Evolutionary conservation across 2,888 invertebrate genomes (phyloP).

Genomic region (Empis livida): DNA sequence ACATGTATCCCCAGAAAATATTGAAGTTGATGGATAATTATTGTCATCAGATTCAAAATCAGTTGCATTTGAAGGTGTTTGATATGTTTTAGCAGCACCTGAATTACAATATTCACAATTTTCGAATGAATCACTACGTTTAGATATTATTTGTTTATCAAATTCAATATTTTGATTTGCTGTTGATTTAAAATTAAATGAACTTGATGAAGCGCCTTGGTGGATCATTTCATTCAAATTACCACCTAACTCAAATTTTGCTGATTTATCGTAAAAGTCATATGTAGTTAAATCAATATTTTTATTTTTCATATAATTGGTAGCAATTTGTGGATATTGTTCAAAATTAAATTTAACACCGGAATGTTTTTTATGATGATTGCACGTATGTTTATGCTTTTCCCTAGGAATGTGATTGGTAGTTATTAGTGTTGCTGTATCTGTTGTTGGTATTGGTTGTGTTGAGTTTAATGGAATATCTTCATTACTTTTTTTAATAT

Average conservation of each 20-base stretch:
- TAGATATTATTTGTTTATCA: neutral
- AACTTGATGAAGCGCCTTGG: constrained; percentile 1
- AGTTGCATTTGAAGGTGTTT: constrained; percentile 67
- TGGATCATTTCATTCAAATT: neutral
- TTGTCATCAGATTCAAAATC: constrained; percentile 49
- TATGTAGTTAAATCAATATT: constrained; percentile 50
- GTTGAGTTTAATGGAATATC: constrained; percentile 18
- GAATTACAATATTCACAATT: constrained; percentile 43
- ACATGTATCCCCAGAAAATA: constrained; percentile 9
- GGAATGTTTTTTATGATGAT: constrained; percentile 45
- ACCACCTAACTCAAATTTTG: constrained; percentile 36
- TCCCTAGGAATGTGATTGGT: neutral
- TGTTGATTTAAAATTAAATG: constrained; percentile 1
- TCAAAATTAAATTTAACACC: constrained; percentile 62
- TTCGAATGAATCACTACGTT: constrained; percentile 34
- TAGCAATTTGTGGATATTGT: constrained; percentile 60
- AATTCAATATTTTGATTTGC: constrained; percentile 2
- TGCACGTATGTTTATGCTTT: constrained; percentile 7
- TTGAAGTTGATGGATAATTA: constrained; percentile 22
- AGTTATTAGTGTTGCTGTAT: constrained; percentile 4
- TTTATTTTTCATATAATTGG: constrained; percentile 63
- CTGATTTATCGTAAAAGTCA: constrained; percentile 43
- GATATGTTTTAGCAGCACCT: constrained; percentile 46
- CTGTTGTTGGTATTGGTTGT: neutral
- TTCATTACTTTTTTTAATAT: constrained; percentile 42